Evolutionary conservation across 2,797 vertebrate genomes (phyloP).

Genomic region (Mormyrops attenuatus): DNA sequence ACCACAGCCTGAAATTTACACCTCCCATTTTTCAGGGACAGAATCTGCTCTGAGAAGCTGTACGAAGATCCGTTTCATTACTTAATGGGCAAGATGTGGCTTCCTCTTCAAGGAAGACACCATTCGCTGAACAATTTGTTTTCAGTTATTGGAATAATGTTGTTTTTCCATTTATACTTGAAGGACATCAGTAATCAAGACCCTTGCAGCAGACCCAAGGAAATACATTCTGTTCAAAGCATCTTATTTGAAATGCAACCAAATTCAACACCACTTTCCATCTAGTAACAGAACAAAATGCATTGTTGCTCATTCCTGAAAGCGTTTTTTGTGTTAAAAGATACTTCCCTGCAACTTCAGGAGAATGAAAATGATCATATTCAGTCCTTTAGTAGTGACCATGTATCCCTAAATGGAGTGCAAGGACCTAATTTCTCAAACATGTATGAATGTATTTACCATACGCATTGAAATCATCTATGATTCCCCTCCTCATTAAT

Average conservation of each 20-base stretch:
- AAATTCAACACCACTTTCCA: not conserved
- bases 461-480: not conserved
- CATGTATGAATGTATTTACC: not conserved
- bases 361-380: not conserved
- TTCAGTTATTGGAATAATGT: not conserved
- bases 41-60: not conserved
- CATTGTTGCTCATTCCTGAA: not conserved
- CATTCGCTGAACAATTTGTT: not conserved
- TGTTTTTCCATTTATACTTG: not conserved
- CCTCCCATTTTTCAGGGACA: not conserved
- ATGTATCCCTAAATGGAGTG: not conserved
- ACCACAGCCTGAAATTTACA: not conserved
- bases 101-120: not conserved
- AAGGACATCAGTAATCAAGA: not conserved
- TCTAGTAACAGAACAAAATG: not conserved
- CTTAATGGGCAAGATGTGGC: not conserved
- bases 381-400: not conserved
- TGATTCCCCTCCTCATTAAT: not conserved
- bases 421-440: not conserved
- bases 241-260: not conserved
- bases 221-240: not conserved
- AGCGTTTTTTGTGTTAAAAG: not conserved
- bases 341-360: not conserved
- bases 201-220: not conserved
- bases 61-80: not conserved